Conservation (phyloP, 2,113 vertebrate species). For the Trematomus loennbergii region DNA sequence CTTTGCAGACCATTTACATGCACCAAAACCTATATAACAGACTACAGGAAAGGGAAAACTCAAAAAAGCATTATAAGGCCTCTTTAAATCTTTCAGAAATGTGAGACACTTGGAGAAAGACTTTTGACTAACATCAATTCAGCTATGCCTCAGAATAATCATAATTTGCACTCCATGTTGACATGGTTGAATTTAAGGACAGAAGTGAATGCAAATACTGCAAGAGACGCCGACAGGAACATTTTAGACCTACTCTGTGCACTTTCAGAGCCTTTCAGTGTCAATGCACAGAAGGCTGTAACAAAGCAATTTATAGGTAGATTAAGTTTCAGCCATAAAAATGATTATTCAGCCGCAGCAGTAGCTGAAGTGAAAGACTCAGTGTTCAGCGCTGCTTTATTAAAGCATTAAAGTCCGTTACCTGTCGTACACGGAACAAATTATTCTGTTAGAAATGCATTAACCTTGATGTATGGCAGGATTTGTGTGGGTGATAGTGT, state of each 20-base stretch:
- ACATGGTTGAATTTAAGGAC: neutral
- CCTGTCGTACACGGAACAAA: slow-evolving; percentile 68
- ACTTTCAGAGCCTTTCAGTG: slow-evolving; percentile 33
- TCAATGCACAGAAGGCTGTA: slow-evolving; percentile 51
- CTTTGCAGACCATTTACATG: no score
- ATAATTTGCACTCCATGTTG: no score
- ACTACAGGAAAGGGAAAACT: no score
- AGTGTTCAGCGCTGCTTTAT: slow-evolving; percentile 64
- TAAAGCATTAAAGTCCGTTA: slow-evolving; percentile 72
- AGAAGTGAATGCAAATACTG: slow-evolving; percentile 15
- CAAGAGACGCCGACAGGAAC: slow-evolving; percentile 2
- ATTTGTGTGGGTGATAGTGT: neutral
- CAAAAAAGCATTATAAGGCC: no score
- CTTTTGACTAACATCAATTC: no score
- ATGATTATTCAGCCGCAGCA: slow-evolving; percentile 66
- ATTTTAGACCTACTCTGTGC: slow-evolving; percentile 4
- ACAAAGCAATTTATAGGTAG: slow-evolving; percentile 75
- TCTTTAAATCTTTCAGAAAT: no score
- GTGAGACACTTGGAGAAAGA: no score
- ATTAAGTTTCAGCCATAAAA: slow-evolving; percentile 78
- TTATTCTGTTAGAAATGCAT: slow-evolving; percentile 68
- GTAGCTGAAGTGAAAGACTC: slow-evolving; percentile 65
- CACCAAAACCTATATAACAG: no score
- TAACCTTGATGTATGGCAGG: slow-evolving; percentile 66
- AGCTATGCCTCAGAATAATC: no score